Percentiles rank a stretch among this genome's conserved stretches.
phyloP scores from a whole-genome alignment of 1,140 invertebrate genomes.

The Cyclargus thomasi region DNA sequence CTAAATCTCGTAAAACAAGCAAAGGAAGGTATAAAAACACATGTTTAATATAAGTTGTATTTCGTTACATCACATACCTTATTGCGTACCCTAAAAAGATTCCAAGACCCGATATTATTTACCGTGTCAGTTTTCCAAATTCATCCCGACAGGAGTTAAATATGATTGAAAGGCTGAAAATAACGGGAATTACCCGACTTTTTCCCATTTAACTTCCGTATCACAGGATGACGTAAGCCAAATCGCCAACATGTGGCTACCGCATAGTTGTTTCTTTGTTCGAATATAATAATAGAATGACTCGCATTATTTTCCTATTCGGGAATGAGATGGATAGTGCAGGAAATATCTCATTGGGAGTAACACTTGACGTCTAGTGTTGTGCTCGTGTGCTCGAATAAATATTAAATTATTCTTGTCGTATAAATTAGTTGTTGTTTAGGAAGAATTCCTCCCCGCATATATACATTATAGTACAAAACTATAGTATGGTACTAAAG shows the following conservation, averaged over 20 bases:
- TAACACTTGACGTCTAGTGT: conserved; percentile 41
- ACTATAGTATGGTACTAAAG: too few species aligned
- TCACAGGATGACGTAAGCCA: conserved; percentile 50
- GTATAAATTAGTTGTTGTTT: too few species aligned
- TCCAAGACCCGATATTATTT: conserved; percentile 7
- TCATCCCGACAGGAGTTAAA: conserved; percentile 20
- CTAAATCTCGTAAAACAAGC: too few species aligned
- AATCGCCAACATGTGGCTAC: conserved; percentile 50
- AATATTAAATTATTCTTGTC: background rate
- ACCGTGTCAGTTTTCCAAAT: conserved; percentile 17
- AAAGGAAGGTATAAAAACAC: background rate
- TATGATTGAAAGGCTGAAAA: conserved; percentile 24
- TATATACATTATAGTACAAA: background rate
- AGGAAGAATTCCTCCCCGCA: too few species aligned
- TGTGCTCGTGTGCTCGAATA: conserved; percentile 17
- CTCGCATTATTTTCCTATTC: conserved; percentile 46
- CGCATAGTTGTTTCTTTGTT: conserved; percentile 51
- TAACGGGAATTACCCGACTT: conserved; percentile 32
- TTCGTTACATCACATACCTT: background rate
- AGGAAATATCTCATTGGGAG: conserved; percentile 55
- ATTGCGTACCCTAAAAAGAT: background rate
- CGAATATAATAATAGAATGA: conserved; percentile 68
- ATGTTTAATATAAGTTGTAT: background rate
- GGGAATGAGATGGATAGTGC: conserved; percentile 53
- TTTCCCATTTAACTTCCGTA: conserved; percentile 49